Conservation (phyloP, 30 jellyfish, hydroid and myxozoan genomes). For the Turritopsis rubra region DNA sequence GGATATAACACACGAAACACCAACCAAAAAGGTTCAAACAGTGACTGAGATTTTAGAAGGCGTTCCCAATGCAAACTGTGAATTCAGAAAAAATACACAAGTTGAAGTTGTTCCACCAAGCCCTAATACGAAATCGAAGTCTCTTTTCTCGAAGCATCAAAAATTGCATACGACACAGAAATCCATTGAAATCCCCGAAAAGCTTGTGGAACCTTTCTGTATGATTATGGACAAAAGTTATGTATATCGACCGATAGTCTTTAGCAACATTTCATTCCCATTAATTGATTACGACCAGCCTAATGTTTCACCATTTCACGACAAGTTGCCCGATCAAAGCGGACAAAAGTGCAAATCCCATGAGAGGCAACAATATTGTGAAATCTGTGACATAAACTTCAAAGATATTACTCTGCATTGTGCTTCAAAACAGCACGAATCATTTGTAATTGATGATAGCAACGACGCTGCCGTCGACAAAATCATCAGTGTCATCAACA, state of each 20-base stretch:
- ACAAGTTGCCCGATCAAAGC: neutral
- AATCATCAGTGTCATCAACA: too few species aligned
- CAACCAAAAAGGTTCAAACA: neutral
- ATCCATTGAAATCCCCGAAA: too few species aligned
- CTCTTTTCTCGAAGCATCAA: too few species aligned
- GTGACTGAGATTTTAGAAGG: neutral
- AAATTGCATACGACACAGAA: too few species aligned
- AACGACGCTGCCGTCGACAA: too few species aligned
- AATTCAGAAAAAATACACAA: neutral
- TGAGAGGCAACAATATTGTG: too few species aligned
- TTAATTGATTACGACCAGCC: neutral
- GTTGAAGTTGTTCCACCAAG: neutral
- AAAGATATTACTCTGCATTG: too few species aligned
- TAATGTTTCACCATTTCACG: neutral
- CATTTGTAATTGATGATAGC: too few species aligned
- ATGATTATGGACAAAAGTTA: neutral
- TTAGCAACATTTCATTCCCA: neutral
- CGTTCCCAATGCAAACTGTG: neutral
- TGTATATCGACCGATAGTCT: neutral
- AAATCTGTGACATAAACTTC: too few species aligned
- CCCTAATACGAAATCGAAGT: neutral
- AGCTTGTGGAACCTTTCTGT: neutral
- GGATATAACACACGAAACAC: too few species aligned
- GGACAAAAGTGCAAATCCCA: neutral
- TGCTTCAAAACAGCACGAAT: too few species aligned